A percentile compares a stretch with the other conserved stretches of the same genome.
phyloP scores from a whole-genome alignment of 2,888 invertebrate genomes.

The Lottia scabra region DNA sequence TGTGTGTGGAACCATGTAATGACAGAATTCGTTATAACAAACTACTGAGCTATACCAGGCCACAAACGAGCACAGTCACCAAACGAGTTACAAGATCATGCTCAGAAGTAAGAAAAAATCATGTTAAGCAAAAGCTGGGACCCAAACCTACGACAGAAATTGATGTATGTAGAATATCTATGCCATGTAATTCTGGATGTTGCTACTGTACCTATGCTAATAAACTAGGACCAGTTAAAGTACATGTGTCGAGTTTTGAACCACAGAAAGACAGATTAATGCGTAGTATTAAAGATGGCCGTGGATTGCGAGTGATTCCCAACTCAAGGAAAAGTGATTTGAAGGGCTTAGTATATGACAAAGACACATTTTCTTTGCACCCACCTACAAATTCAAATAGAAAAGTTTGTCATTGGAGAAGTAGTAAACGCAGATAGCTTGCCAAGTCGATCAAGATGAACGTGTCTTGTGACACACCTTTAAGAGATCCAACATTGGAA shows the following conservation, averaged over 20 bases:
- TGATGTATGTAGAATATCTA: conserved; percentile 10
- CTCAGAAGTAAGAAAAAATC: not conserved
- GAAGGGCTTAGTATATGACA: conserved; percentile 22
- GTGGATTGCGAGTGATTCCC: conserved; percentile 20
- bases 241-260: conserved; percentile 8
- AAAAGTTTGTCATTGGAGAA: not conserved
- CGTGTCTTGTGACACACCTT: too few relatives aligned
- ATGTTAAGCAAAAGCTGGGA: not conserved
- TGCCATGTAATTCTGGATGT: conserved; percentile 17
- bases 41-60: not conserved
- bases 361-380: conserved; percentile 15
- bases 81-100: not conserved
- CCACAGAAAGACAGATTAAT: conserved; percentile 10
- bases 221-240: conserved; percentile 14
- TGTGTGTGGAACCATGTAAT: not conserved
- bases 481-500: too few relatives aligned
- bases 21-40: not conserved
- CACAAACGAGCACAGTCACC: not conserved
- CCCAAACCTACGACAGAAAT: not conserved
- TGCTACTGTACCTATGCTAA: conserved; percentile 19
- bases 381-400: conserved; percentile 13
- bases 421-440: too few relatives aligned
- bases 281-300: conserved; percentile 19
- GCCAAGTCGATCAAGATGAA: too few relatives aligned
- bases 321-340: conserved; percentile 23